Evolutionary conservation across 2,113 vertebrate genomes (phyloP).

Genomic region (Centrocercus urophasianus): DNA sequence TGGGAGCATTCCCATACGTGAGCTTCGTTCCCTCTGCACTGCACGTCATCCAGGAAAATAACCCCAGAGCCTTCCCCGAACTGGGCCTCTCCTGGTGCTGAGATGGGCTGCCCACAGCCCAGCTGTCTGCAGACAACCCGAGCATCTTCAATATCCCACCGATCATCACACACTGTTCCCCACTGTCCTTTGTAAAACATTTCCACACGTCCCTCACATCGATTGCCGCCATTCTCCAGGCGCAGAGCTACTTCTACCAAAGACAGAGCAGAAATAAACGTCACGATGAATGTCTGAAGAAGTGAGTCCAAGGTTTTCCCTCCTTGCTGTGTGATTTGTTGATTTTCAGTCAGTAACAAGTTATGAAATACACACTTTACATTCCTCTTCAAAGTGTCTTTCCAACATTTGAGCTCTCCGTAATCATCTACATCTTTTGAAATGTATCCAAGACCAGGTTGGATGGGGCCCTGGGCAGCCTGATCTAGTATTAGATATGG

Average conservation of each 20-base stretch:
- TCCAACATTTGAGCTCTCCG: not conserved
- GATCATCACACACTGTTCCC: constrained; percentile 52
- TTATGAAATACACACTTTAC: not conserved
- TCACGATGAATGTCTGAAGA: not conserved
- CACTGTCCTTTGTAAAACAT: constrained; percentile 26
- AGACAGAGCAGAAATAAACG: not conserved
- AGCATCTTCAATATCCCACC: constrained; percentile 47
- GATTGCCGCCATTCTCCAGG: not conserved
- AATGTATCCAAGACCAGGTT: no score
- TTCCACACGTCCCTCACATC: not conserved
- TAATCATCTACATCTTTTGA: not conserved
- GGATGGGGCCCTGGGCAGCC: no score
- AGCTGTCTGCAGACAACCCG: constrained; percentile 35
- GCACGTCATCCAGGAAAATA: constrained; percentile 9
- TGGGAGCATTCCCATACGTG: constrained; percentile 26
- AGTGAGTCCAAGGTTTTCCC: not conserved
- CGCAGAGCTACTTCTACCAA: not conserved
- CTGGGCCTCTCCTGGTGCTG: not conserved
- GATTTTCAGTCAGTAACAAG: not conserved
- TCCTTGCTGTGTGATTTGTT: not conserved
- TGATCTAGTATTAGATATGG: no score
- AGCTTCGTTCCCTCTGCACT: not conserved
- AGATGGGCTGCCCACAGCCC: constrained; percentile 29
- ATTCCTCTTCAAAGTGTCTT: not conserved
- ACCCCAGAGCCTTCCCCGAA: constrained; percentile 38